Conservation (phyloP, 2,113 vertebrate genomes). For the Porphyrio hochstetteri region DNA sequence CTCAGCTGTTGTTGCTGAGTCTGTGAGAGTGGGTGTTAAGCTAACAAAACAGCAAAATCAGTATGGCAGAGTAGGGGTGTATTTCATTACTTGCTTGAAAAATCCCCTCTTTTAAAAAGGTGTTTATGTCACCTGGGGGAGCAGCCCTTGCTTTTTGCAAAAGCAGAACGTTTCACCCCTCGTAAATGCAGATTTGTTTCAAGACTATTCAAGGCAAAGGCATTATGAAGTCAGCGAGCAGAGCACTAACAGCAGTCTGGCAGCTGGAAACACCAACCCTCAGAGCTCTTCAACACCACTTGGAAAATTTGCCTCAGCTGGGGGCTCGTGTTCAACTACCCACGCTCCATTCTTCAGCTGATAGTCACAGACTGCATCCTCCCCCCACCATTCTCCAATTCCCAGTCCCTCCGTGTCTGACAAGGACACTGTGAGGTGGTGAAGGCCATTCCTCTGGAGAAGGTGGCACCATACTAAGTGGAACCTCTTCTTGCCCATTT, state of each 20-base stretch:
- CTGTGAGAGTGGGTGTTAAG: background rate
- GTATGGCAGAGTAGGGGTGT: background rate
- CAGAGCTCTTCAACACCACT: background rate
- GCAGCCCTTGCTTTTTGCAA: background rate
- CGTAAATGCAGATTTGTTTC: background rate
- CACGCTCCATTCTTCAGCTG: background rate
- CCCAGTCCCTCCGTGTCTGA: background rate
- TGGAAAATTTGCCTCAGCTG: background rate
- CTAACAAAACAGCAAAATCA: background rate
- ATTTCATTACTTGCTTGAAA: background rate
- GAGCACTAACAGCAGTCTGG: background rate
- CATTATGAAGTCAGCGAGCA: rapidly evolving
- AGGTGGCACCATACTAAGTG: background rate
- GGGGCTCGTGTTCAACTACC: background rate
- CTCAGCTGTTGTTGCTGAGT: background rate
- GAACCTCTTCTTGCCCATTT: background rate
- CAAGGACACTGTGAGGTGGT: background rate
- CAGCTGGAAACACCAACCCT: background rate
- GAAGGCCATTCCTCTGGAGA: background rate
- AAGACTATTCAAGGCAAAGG: background rate
- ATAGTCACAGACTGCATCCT: background rate
- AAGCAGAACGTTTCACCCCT: background rate
- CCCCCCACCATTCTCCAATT: background rate
- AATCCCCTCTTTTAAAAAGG: background rate
- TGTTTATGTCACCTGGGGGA: background rate